phyloP scores from a whole-genome alignment of 2,113 vertebrate genomes.

The Drymodes brunneopygia region DNA sequence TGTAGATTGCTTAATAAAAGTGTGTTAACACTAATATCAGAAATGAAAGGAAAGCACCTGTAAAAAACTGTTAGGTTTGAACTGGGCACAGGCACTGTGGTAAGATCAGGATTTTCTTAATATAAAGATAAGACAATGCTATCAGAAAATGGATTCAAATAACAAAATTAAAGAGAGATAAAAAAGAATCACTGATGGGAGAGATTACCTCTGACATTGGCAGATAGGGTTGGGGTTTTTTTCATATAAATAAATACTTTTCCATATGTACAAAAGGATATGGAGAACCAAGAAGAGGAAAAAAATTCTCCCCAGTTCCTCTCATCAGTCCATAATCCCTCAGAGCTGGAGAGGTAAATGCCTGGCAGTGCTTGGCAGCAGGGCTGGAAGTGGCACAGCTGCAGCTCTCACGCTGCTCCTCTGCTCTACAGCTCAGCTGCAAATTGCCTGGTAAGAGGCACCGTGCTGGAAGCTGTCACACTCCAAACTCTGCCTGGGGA shows the following conservation, averaged over 20 bases:
- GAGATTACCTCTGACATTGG: not conserved
- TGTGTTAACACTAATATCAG: not conserved
- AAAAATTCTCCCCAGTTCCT: accelerated
- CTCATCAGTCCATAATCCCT: not conserved
- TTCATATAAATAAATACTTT: not conserved
- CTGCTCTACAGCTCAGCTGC: not conserved
- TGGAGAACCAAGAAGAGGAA: not conserved
- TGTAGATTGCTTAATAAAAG: not conserved
- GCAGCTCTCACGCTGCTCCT: not conserved
- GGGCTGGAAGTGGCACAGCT: not conserved
- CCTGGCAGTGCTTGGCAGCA: accelerated
- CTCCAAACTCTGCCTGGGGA: not conserved
- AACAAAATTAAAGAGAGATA: not conserved
- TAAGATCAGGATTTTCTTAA: not conserved
- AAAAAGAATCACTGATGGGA: not conserved
- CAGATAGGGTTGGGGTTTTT: not conserved
- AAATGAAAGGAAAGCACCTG: not conserved
- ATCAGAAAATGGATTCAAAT: not conserved
- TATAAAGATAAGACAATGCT: not conserved
- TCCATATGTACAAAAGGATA: not conserved
- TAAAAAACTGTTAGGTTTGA: not conserved
- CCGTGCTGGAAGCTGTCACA: not conserved
- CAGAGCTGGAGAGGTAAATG: not conserved
- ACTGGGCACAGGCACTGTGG: not conserved
- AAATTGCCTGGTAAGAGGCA: not conserved